Conservation (phyloP, 2,888 invertebrate species). For the Boloria selene region DNA sequence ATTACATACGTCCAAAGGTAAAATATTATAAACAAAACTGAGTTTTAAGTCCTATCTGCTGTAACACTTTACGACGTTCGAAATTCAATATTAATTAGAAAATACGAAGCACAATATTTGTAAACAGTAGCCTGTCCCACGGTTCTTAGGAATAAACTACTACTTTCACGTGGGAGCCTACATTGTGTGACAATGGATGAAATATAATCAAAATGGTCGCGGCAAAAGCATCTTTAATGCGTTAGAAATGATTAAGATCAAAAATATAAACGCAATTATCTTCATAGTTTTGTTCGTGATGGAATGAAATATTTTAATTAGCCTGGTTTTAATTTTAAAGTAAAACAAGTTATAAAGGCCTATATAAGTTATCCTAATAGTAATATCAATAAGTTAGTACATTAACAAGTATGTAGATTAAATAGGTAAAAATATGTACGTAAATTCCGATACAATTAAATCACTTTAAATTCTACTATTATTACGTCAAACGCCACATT, state of each 20-base stretch:
- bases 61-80: conserved; percentile 2
- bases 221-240: conserved; percentile 10
- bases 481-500: conserved; percentile 1
- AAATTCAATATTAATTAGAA: conserved; percentile 36
- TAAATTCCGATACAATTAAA: conserved; percentile 10
- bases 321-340: background rate
- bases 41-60: background rate
- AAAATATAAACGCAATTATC: conserved; percentile 3
- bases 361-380: conserved; percentile 1
- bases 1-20: background rate
- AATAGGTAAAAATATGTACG: conserved; percentile 6
- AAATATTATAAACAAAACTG: background rate
- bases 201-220: conserved; percentile 5
- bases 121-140: conserved; percentile 43
- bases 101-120: conserved; percentile 34
- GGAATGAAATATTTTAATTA: no score
- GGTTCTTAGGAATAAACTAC: conserved; percentile 51
- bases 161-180: conserved; percentile 65
- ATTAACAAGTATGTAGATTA: conserved; percentile 11
- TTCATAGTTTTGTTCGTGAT: background rate
- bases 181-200: conserved; percentile 45
- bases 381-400: conserved; percentile 6
- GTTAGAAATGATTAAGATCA: background rate
- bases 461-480: conserved; percentile 10
- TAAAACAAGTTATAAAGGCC: background rate